These are phyloP conservation scores for Rhinichthys osculus DNA, from an alignment of 2,797 vertebrate genomes.

Conservation along the genomic window DNA sequence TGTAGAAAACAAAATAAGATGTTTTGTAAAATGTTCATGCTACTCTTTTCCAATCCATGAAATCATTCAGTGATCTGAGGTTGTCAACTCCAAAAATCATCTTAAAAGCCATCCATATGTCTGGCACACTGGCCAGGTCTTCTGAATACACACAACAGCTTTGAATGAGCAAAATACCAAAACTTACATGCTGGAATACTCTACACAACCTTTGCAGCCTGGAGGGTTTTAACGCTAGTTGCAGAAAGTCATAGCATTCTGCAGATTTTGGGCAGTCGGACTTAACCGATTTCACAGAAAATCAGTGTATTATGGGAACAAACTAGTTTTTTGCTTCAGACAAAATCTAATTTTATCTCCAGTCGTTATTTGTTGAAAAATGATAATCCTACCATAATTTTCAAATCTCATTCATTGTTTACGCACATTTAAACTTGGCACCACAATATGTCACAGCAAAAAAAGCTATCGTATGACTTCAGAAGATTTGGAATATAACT, in stretches of 20 bases:
- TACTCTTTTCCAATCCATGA: not conserved
- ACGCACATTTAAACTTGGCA: not conserved
- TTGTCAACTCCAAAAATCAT: not conserved
- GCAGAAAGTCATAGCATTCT: not conserved
- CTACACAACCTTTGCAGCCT: not conserved
- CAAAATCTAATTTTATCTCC: not conserved
- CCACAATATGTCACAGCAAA: not conserved
- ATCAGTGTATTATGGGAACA: not conserved
- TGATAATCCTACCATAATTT: too few relatives aligned
- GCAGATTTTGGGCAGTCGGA: not conserved
- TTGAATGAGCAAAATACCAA: not conserved
- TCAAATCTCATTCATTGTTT: too few relatives aligned
- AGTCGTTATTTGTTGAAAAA: too few relatives aligned
- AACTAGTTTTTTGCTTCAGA: not conserved
- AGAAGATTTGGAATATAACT: too few relatives aligned
- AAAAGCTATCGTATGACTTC: not conserved
- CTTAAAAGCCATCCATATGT: not conserved
- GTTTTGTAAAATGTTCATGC: not conserved
- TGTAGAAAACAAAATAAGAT: conserved; percentile 1
- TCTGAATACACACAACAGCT: not conserved
- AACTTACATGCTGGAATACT: not conserved
- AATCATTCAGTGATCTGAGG: not conserved
- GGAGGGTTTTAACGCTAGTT: not conserved
- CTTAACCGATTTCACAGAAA: not conserved
- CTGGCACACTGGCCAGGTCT: not conserved